phyloP scores from a whole-genome alignment of 1,140 invertebrate species.

The Batillaria attramentaria region DNA sequence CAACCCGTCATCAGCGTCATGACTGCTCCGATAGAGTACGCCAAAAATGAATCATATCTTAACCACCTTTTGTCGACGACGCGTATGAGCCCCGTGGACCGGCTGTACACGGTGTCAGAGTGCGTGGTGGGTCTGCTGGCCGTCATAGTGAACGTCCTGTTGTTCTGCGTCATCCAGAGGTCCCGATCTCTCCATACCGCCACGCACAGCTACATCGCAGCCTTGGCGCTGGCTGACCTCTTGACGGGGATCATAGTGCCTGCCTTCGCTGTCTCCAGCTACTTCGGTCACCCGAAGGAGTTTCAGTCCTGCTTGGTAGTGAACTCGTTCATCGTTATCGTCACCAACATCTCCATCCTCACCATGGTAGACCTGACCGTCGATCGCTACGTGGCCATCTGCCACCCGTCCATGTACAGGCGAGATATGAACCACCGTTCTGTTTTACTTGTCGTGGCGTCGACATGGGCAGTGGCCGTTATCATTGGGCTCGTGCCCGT shows the following conservation, averaged over 20 bases:
- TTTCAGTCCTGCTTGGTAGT: constrained; percentile 66
- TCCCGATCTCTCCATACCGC: constrained; percentile 69
- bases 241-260: constrained; percentile 69
- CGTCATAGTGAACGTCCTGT: constrained; percentile 70
- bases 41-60: too few species aligned
- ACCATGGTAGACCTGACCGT: constrained; percentile 64
- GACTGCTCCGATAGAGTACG: too few species aligned
- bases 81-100: too few species aligned
- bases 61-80: too few species aligned
- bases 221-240: constrained; percentile 72
- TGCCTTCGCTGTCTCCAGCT: constrained; percentile 61
- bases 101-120: constrained; percentile 60
- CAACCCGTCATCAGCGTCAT: too few species aligned
- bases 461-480: constrained; percentile 58
- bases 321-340: constrained; percentile 63
- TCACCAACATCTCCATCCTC: constrained; percentile 69
- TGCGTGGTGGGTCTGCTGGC: constrained; percentile 57
- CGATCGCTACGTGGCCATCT: constrained; percentile 66
- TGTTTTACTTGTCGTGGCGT: constrained; percentile 50
- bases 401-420: constrained; percentile 65
- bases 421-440: constrained; percentile 47
- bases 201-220: constrained; percentile 74
- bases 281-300: constrained; percentile 54
- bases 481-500: constrained; percentile 65
- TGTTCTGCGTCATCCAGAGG: constrained; percentile 69